Evolutionary conservation across 2,113 vertebrate species (phyloP), one percentile per base, ranked within the genome.

Genomic region (Cricetomys ansorgei): DNA sequence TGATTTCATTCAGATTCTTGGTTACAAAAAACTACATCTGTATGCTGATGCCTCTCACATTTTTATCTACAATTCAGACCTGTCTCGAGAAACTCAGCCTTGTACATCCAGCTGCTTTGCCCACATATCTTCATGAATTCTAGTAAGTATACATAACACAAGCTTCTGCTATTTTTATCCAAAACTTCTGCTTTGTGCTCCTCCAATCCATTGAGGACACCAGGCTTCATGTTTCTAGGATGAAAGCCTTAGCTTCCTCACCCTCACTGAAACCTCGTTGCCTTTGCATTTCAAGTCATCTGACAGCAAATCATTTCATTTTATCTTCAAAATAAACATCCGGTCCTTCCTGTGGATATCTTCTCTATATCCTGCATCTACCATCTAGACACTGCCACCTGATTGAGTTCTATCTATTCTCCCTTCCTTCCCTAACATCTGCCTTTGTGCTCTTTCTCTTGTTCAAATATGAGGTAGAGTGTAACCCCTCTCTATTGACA

Each of bases 111-210:
- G 2, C 12, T 40, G 19, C 13, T 81, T 87, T 84, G 72, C 88
- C 40, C n/a, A 43, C 50, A 86, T 86, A 6, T 91, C n/a, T 87
- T 83, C 73, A n/a, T 90, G 13, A 83, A 79, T 92, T 92, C 27
- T 73, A 50, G 37, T 40, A 50, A 37, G 9, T 17, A n/a, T 84
- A 16, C 81, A 37, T 86, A 81, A 53, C 31, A 3, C 15, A 93
- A n/a, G 53, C 7, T 55, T 67, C 4, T 80, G 17, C 40, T 31
- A 7, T 53, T 16, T 31, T 19, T 25, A 67, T 65, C 0, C 5
- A 53, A 29, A 48, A 83, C 2, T 59, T 55, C 43, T 96, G 4
- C 12, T 55, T 7, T 4, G 6, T 21, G 9, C 13, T 65, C 55
- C 0, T 31, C 50, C 8, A 53, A 29, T 5, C 5, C n/a, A 34